A percentile compares a stretch with the other conserved stretches of the same genome.
Evolutionary conservation across 2,113 vertebrate genomes (phyloP).

Genomic region (Meles meles): DNA sequence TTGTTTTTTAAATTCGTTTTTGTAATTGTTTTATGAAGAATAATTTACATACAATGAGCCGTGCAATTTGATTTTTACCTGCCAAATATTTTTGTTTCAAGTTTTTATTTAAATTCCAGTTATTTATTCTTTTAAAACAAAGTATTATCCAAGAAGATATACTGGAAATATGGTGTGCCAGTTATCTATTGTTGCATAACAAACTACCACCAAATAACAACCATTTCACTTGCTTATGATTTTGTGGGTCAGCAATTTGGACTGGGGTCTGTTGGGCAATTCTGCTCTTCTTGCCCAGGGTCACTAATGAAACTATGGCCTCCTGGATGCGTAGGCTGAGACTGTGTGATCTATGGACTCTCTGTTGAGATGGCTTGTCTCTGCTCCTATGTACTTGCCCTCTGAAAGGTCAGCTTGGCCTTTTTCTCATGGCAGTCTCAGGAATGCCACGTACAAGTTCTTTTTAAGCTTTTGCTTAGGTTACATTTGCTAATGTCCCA

Average conservation of each 20-base stretch:
- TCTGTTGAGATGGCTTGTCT: not conserved
- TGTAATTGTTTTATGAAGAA: not conserved
- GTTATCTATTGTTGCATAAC: not conserved
- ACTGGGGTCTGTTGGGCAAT: not conserved
- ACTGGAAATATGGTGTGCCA: not conserved
- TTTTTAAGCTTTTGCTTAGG: not conserved
- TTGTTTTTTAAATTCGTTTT: not conserved
- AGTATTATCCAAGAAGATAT: not conserved
- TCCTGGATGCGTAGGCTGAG: not conserved
- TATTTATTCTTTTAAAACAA: slow-evolving; percentile 11
- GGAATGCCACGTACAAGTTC: not conserved
- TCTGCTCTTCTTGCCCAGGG: not conserved
- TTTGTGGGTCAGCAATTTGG: not conserved
- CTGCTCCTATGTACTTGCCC: not conserved
- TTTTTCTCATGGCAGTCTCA: not conserved
- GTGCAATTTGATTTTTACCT: not conserved
- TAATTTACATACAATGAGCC: not conserved
- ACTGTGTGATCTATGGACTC: not conserved
- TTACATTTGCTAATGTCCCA: not conserved
- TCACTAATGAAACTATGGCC: not conserved
- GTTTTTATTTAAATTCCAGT: not conserved
- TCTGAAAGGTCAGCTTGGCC: not conserved
- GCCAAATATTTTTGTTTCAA: not conserved
- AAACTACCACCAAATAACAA: not conserved
- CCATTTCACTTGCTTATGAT: not conserved